Evolutionary conservation across 2,888 invertebrate genomes (phyloP).

Genomic region (Oegoconia quadripuncta): DNA sequence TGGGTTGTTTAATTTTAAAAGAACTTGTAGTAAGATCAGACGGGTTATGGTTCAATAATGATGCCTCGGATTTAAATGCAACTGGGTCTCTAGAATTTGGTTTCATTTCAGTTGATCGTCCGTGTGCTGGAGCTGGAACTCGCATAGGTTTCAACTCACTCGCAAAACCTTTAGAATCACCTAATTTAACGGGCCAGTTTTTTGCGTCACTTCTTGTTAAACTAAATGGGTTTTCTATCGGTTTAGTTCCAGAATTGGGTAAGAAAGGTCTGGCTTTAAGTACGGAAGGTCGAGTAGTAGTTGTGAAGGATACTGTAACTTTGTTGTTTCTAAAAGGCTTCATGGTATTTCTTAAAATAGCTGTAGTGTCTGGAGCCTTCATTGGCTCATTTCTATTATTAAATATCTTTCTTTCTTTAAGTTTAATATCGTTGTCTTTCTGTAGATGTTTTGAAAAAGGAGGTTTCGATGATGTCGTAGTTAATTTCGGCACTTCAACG

Average conservation of each 20-base stretch:
- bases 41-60: background rate
- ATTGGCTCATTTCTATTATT: background rate
- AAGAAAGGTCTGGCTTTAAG: slow-evolving; percentile 9
- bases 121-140: slow-evolving; percentile 6
- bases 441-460: slow-evolving; percentile 14
- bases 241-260: background rate
- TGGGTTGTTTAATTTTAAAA: background rate
- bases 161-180: slow-evolving; percentile 17
- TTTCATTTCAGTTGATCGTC: background rate
- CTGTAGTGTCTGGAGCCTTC: slow-evolving; percentile 15
- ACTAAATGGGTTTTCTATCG: no score
- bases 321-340: slow-evolving; percentile 28
- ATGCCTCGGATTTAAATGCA: background rate
- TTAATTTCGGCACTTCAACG: slow-evolving; percentile 31
- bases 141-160: slow-evolving; percentile 15
- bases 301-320: slow-evolving; percentile 37
- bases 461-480: slow-evolving; percentile 14
- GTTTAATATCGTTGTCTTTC: slow-evolving; percentile 17
- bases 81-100: background rate
- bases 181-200: no score
- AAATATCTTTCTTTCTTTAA: slow-evolving; percentile 3
- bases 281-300: slow-evolving; percentile 15
- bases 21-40: background rate
- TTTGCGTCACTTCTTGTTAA: no score
- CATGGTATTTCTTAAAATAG: slow-evolving; percentile 14